Conservation (phyloP, 2,113 vertebrate genomes). For the Myrmecophaga tridactyla region DNA sequence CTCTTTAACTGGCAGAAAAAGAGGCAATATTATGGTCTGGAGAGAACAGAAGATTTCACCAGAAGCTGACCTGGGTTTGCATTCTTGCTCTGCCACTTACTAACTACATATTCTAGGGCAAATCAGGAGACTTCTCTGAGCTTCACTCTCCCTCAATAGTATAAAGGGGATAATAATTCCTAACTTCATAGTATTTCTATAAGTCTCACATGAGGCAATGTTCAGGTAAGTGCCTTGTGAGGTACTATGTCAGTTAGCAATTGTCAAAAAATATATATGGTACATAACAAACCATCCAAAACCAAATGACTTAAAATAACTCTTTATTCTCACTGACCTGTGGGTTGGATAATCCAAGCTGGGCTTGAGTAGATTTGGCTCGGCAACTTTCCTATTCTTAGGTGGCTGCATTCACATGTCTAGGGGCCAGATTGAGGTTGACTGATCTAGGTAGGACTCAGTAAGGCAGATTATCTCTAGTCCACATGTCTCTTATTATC, state of each 20-base stretch:
- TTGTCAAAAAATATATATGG: neutral
- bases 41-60: neutral
- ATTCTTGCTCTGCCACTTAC: neutral
- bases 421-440: neutral
- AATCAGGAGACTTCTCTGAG: neutral
- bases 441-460: neutral
- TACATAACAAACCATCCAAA: neutral
- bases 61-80: neutral
- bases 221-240: neutral
- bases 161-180: neutral
- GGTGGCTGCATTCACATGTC: neutral
- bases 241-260: neutral
- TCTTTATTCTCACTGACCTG: neutral
- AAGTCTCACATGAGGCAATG: neutral
- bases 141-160: neutral
- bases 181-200: neutral
- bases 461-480: neutral
- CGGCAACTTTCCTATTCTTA: neutral
- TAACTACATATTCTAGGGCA: neutral
- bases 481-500: neutral
- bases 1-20: neutral
- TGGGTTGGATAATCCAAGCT: neutral
- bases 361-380: neutral
- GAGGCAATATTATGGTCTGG: neutral
- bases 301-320: neutral